Conservation (phyloP, 2,888 invertebrate genomes). For the Drosophila parthenogenetica region DNA sequence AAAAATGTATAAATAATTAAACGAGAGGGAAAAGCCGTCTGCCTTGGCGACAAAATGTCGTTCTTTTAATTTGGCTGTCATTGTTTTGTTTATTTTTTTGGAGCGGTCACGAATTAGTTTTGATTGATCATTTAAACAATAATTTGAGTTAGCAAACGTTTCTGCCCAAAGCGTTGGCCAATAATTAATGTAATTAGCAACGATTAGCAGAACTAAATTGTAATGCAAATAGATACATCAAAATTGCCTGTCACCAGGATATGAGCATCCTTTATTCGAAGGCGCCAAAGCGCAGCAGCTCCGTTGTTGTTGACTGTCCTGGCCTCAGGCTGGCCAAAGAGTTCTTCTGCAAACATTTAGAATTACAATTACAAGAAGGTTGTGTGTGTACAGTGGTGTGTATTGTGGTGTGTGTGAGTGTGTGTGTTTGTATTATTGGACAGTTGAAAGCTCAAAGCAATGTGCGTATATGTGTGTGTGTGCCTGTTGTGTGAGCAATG, state of each 20-base stretch:
- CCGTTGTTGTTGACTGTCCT: slow-evolving; percentile 54
- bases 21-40: slow-evolving; percentile 18
- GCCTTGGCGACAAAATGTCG: slow-evolving; percentile 45
- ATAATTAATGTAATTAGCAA: slow-evolving; percentile 72
- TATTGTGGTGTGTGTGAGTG: neutral
- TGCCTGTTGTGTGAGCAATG: neutral
- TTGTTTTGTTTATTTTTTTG: slow-evolving; percentile 9
- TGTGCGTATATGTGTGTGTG: slow-evolving; percentile 1
- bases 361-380: slow-evolving; percentile 59
- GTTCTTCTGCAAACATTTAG: slow-evolving; percentile 75
- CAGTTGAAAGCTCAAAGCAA: slow-evolving; percentile 9
- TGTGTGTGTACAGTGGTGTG: neutral
- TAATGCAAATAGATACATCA: slow-evolving; percentile 24
- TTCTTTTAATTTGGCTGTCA: slow-evolving; percentile 47
- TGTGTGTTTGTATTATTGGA: neutral
- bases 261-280: slow-evolving; percentile 55
- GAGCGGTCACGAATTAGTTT: slow-evolving; percentile 53
- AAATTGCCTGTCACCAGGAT: slow-evolving; percentile 53
- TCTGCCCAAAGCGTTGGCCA: slow-evolving; percentile 35
- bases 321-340: slow-evolving; percentile 69
- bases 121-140: slow-evolving; percentile 68
- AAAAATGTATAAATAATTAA: slow-evolving; percentile 11
- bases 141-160: slow-evolving; percentile 34
- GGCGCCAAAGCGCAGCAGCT: slow-evolving; percentile 73
- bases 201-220: slow-evolving; percentile 34